Conservation (phyloP, 2,797 vertebrate genomes). For the Fundulus diaphanus region DNA sequence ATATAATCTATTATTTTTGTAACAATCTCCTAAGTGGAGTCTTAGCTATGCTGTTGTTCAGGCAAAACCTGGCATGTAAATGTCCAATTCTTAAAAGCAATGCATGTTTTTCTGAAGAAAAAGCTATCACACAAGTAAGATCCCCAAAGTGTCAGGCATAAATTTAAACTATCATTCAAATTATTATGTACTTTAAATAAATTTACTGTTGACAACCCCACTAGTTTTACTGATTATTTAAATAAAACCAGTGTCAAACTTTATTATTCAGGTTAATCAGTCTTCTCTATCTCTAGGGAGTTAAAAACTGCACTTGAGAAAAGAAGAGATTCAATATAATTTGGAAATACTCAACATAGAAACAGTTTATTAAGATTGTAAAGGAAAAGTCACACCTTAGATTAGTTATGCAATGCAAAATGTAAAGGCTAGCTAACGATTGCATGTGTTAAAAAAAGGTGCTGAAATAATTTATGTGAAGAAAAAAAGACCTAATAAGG, state of each 20-base stretch:
- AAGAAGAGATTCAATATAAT: too few relatives aligned
- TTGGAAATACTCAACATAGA: neutral
- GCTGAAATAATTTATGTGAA: too few relatives aligned
- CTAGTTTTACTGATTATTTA: neutral
- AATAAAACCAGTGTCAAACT: neutral
- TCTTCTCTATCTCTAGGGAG: neutral
- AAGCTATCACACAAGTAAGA: too few relatives aligned
- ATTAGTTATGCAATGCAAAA: neutral
- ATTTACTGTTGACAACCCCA: neutral
- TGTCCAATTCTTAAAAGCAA: neutral
- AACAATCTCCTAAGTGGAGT: too few relatives aligned
- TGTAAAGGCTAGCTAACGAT: neutral
- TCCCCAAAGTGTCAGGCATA: neutral
- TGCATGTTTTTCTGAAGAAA: too few relatives aligned
- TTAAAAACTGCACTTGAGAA: neutral
- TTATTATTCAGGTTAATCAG: neutral
- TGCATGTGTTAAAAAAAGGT: neutral
- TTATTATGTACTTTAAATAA: neutral
- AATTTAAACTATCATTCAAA: neutral
- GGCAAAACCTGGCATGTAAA: neutral
- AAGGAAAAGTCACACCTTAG: neutral
- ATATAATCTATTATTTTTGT: too few relatives aligned
- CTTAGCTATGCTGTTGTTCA: too few relatives aligned
- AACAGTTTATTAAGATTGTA: neutral
- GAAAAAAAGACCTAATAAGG: slow-evolving; percentile 5